Evolutionary conservation across 92 coral and sea anemone species (phyloP), one percentile per base, ranked within the genome.

Genomic region (Parazoanthus darwini): DNA sequence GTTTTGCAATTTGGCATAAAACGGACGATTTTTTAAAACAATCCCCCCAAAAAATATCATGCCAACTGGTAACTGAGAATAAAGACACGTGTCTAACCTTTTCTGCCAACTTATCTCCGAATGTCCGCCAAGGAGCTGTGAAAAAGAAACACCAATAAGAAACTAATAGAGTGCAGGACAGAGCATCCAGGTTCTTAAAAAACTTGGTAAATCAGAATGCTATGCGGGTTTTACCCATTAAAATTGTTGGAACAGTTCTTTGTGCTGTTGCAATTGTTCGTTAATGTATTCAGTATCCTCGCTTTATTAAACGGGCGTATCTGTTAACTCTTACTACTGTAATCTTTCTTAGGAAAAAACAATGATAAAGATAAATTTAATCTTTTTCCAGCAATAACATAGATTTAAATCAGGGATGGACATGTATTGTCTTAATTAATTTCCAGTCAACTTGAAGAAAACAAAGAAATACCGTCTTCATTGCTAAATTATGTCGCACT

Each of bases 51-150:
- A 50, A 54, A 54, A 48, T 48, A 20, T 54, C 59, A 1, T 13
- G 16, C 16, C 59, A 13, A 2, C 18, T 54, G 20, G 59, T 11
- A 54, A 20, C 0, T 18, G 6, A 18, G 16, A 63, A 0, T 20
- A 9, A 1, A 20, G 70, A 23, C n/a, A 16, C 8, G 6, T 20
- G 8, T 63, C 70, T 63, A 63, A 63, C 70, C 70, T 63, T 63
- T 20, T 63, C 26, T 2, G 6, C 70, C 70, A 63, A 18, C 70
- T 63, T 65, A 23, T 54, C 88, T n/a, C 15, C 77, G 5, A 74
- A 58, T 8, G 88, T 82, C 63, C 71, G 82, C 91, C 91, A 89
- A 33, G 91, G 91, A 89, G 66, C 91, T 89, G 70, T 20, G 1
- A 63, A 63, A 1, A 23, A 5, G 22, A 20, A 18, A 20, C 70